phyloP scores from a whole-genome alignment of 1,140 invertebrate genomes.

The Drosophila lacteicornis region DNA sequence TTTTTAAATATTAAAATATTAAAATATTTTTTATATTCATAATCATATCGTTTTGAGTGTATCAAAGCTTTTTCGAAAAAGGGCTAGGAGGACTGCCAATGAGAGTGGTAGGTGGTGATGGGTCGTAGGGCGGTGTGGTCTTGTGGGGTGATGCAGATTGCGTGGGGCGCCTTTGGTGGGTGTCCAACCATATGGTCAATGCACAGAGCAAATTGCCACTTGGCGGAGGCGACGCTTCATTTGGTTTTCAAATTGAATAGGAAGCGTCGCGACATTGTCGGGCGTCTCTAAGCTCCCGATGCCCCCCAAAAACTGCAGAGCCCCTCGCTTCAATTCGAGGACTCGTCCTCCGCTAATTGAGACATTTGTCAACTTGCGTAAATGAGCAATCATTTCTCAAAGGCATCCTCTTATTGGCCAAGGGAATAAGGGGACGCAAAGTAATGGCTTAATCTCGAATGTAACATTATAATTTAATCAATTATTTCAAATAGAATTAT shows the following conservation, averaged over 20 bases:
- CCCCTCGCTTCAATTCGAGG: slow-evolving; percentile 3
- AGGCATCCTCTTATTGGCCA: slow-evolving; percentile 18
- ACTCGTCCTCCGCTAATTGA: slow-evolving; percentile 66
- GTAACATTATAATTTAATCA: slow-evolving; percentile 23
- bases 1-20: no score
- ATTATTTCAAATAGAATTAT: not conserved
- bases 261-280: slow-evolving; percentile 60
- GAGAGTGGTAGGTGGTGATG: slow-evolving; percentile 3
- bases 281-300: slow-evolving; percentile 10
- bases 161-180: slow-evolving; percentile 25
- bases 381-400: slow-evolving; percentile 67
- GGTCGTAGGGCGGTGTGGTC: not conserved
- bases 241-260: slow-evolving; percentile 77
- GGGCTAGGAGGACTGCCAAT: not conserved
- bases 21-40: no score
- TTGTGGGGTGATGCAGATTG: slow-evolving; percentile 3
- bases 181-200: slow-evolving; percentile 71
- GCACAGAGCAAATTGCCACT: slow-evolving; percentile 67
- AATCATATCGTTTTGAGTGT: slow-evolving; percentile 1
- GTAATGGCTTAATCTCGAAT: slow-evolving; percentile 9
- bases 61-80: slow-evolving; percentile 18
- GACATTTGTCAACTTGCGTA: slow-evolving; percentile 72
- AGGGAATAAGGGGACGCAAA: slow-evolving; percentile 10
- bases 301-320: not conserved
- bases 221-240: slow-evolving; percentile 68